Evolutionary conservation across 64 coral and sea anemone species (phyloP).

Genomic region (Montipora efflorescens): DNA sequence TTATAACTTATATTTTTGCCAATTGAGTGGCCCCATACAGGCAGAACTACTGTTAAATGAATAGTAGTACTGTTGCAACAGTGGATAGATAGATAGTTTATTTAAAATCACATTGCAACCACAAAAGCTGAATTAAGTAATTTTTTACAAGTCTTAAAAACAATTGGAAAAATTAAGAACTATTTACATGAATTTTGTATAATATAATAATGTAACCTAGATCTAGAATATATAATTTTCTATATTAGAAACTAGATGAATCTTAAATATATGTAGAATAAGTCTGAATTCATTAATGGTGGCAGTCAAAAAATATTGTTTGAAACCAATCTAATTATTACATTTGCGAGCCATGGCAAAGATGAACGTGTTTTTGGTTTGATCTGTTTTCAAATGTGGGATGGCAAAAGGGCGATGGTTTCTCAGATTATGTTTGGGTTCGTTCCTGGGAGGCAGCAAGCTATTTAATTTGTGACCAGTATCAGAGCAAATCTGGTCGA

Average conservation of each 20-base stretch:
- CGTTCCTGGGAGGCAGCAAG: slow-evolving; percentile 22
- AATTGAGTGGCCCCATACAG: no score
- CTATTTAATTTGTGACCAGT: not conserved
- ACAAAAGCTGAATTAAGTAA: slow-evolving; percentile 27
- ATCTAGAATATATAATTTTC: not conserved
- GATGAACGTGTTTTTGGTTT: slow-evolving; percentile 18
- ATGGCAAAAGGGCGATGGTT: slow-evolving; percentile 24
- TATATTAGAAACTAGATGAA: no score
- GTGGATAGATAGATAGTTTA: slow-evolving; percentile 26
- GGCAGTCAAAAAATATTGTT: no score
- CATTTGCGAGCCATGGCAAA: not conserved
- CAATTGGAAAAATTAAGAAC: not conserved
- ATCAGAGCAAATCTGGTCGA: not conserved
- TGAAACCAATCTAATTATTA: not conserved
- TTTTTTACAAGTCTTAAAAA: slow-evolving; percentile 9
- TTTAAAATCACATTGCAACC: slow-evolving; percentile 45
- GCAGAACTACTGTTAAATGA: no score
- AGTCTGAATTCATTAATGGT: no score
- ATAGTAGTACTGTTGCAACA: no score
- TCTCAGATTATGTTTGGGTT: slow-evolving; percentile 11
- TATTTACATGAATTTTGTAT: not conserved
- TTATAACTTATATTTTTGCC: no score
- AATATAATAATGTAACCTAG: not conserved
- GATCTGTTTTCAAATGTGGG: not conserved
- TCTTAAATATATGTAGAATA: no score